Percentiles rank a stretch among this genome's conserved stretches.
phyloP scores from a whole-genome alignment of 2,113 vertebrate species.

The Merops nubicus region DNA sequence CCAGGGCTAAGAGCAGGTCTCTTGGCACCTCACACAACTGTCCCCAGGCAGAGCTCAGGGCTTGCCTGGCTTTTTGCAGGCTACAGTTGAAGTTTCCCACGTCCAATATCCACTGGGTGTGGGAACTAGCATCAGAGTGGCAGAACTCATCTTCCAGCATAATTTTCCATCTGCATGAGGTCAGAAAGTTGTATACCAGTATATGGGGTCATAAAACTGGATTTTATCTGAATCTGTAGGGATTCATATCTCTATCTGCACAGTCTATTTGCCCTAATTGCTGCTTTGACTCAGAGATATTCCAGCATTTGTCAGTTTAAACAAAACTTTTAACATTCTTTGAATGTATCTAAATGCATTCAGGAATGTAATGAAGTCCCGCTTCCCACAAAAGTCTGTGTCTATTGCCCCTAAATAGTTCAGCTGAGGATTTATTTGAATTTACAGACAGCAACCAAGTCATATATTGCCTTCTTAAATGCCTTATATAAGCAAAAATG shows the following conservation, averaged over 20 bases:
- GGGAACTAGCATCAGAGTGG: not conserved
- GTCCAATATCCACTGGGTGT: not conserved
- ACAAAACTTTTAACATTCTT: constrained; percentile 51
- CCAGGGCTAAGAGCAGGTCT: not conserved
- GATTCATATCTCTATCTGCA: constrained; percentile 12
- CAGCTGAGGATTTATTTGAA: constrained; percentile 58
- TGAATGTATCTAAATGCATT: constrained; percentile 38
- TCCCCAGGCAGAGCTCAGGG: not conserved
- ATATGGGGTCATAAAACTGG: constrained; percentile 5
- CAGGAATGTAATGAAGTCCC: constrained; percentile 48
- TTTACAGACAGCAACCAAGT: constrained; percentile 55
- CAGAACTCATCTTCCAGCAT: not conserved
- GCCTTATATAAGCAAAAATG: constrained; percentile 61
- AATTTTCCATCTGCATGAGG: not conserved
- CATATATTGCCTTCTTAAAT: constrained; percentile 50
- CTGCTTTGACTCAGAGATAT: constrained; percentile 4
- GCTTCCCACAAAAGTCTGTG: not conserved
- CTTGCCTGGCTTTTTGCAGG: not conserved
- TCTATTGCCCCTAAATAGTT: constrained; percentile 49
- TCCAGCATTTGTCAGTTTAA: constrained; percentile 54
- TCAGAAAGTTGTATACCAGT: not conserved
- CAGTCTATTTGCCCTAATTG: constrained; percentile 44
- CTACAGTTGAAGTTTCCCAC: not conserved
- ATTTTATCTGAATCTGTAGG: constrained; percentile 15
- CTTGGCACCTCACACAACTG: accelerated